Percentiles rank a stretch among this genome's conserved stretches.
phyloP scores from a whole-genome alignment of 1,140 invertebrate genomes.

The Zophobas atratus region DNA sequence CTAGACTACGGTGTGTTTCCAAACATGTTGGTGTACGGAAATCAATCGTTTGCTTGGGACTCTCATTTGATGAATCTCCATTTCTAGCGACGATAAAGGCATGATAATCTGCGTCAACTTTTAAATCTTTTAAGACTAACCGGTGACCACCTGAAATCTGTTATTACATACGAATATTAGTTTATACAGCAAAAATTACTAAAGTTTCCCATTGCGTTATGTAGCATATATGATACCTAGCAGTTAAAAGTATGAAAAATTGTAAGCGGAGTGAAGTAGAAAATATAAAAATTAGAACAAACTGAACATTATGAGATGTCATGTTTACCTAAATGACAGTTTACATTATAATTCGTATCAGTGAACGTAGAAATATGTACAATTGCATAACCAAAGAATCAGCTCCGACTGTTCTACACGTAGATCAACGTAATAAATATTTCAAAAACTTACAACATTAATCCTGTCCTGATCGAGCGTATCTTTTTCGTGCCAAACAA shows the following conservation, averaged over 20 bases:
- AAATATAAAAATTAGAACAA: too few relatives aligned
- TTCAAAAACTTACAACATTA: constrained; percentile 9
- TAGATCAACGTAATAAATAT: neutral
- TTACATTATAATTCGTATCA: too few relatives aligned
- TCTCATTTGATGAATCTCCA: neutral
- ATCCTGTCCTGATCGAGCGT: neutral
- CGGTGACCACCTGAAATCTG: constrained; percentile 1
- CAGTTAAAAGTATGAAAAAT: too few relatives aligned
- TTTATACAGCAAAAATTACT: too few relatives aligned
- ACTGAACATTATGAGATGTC: too few relatives aligned
- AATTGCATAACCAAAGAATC: too few relatives aligned
- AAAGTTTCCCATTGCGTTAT: too few relatives aligned
- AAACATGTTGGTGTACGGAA: constrained; percentile 13
- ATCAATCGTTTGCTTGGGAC: neutral
- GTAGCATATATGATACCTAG: too few relatives aligned
- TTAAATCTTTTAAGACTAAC: constrained; percentile 2
- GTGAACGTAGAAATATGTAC: too few relatives aligned
- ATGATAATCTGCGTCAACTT: neutral
- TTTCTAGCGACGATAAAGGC: neutral
- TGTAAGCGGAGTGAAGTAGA: too few relatives aligned
- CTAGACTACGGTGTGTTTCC: constrained; percentile 3
- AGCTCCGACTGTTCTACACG: too few relatives aligned
- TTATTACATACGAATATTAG: neutral
- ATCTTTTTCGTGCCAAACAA: constrained; percentile 16
- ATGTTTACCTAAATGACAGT: too few relatives aligned